phyloP scores from a whole-genome alignment of 2,888 invertebrate species.

The Tetheella fluctuosa region DNA sequence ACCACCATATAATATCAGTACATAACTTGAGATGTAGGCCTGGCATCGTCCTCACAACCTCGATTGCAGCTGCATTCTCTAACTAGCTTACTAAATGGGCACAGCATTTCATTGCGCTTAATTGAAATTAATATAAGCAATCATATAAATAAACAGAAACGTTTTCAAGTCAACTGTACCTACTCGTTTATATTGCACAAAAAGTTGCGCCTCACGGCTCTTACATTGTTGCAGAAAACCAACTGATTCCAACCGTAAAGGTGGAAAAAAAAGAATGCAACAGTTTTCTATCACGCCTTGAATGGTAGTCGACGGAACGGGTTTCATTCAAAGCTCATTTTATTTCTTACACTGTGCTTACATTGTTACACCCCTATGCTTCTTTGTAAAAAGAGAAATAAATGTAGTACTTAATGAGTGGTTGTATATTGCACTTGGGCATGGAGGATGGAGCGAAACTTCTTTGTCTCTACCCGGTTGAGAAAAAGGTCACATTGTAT shows the following conservation, averaged over 20 bases:
- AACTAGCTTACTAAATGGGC: not conserved
- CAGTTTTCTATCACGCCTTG: slow-evolving; percentile 5
- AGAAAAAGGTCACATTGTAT: too few species aligned
- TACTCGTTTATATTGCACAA: not conserved
- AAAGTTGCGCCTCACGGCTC: slow-evolving; percentile 1
- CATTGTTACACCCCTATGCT: slow-evolving; percentile 1
- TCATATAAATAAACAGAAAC: not conserved
- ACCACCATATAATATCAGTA: not conserved
- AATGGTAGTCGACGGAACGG: not conserved
- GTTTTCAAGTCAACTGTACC: not conserved
- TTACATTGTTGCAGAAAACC: slow-evolving; percentile 10
- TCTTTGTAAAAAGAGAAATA: not conserved
- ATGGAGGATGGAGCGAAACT: not conserved
- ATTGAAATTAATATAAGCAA: slow-evolving; percentile 5
- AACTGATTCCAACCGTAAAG: slow-evolving; percentile 4
- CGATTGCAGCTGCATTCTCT: not conserved
- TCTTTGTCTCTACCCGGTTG: too few species aligned
- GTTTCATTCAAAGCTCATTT: not conserved
- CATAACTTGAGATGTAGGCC: not conserved
- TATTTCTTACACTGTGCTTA: slow-evolving; percentile 4
- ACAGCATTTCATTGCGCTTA: slow-evolving; percentile 5
- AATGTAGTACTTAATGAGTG: not conserved
- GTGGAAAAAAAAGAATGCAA: slow-evolving; percentile 1
- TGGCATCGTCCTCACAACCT: slow-evolving; percentile 3
- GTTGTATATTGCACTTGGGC: not conserved